Conservation (phyloP, 2,888 invertebrate genomes). For the Dolichomitus sp. region DNA sequence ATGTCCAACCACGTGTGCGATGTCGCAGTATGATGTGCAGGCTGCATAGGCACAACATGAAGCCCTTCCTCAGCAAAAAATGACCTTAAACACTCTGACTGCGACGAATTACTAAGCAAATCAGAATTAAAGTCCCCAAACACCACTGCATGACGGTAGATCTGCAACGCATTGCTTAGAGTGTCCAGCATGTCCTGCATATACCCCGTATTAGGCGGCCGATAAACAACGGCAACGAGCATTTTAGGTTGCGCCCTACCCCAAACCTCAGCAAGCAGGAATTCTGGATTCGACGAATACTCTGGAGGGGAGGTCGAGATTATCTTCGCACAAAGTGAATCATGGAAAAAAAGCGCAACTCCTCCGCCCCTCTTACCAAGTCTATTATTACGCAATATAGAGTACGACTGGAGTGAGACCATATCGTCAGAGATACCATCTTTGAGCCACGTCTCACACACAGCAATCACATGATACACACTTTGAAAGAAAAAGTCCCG, state of each 20-base stretch:
- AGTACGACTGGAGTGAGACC: too few relatives aligned
- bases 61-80: neutral
- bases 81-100: neutral
- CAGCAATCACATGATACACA: too few relatives aligned
- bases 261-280: neutral
- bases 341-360: too few relatives aligned
- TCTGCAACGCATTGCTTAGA: neutral
- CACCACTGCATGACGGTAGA: neutral
- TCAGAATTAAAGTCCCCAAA: neutral
- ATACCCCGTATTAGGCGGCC: neutral
- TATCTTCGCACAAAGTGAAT: too few relatives aligned
- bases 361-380: too few relatives aligned
- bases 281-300: neutral
- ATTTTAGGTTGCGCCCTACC: neutral
- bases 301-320: too few relatives aligned
- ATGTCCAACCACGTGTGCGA: constrained; percentile 3
- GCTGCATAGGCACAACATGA: neutral
- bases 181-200: neutral
- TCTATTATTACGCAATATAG: too few relatives aligned
- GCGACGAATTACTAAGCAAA: neutral
- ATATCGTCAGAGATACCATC: too few relatives aligned
- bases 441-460: too few relatives aligned
- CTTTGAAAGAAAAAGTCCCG: too few relatives aligned
- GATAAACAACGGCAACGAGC: neutral
- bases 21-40: neutral